Evolutionary conservation across 2,888 invertebrate species (phyloP), one percentile per base, ranked within the genome.

Genomic region (Watsonalla binaria): DNA sequence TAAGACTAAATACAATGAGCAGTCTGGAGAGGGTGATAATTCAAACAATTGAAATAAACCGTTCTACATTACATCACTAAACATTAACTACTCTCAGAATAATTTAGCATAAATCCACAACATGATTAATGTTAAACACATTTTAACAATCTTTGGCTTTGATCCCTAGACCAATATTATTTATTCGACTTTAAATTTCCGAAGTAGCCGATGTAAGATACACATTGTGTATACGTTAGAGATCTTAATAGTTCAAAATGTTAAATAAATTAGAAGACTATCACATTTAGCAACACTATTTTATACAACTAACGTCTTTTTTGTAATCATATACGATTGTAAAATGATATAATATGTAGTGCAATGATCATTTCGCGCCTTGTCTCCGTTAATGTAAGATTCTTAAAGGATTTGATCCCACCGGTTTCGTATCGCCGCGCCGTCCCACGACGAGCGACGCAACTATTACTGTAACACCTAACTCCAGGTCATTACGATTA

Each of bases 101-200:
- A 90, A 87, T 90, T 89, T 87, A 86, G 84, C 83, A 84, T 86
- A 86, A 84, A 86, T 86, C 86, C 86, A 86, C 88, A 90, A 90
- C 88, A 88, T 87, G 77, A 85, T 84, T 84, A 89, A 84, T 85
- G 90, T 88, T 81, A 89, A 90, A 88, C 86, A 90, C 89, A 88
- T 83, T 84, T 93, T 92, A 94, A 94, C 93, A 93, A 94, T 94
- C 94, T 94, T 95, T 95, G 95, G 95, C 93, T 93, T 94, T 95
- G 94, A 93, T 95, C 94, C 94, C 95, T 93, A 93, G 93, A 94
- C 94, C 94, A 94, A 94, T 94, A 93, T 82, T 80, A 81, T 78
- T 83, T 77, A 80, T 71, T 79, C 82, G 82, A 85, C 84, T 82
- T 79, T 70, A 78, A 73, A 74, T 80, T 81, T 78, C 73, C 72